Conservation (phyloP, 30 jellyfish, hydroid and myxozoan genomes). For the Hydractinia symbiolongicarpus region DNA sequence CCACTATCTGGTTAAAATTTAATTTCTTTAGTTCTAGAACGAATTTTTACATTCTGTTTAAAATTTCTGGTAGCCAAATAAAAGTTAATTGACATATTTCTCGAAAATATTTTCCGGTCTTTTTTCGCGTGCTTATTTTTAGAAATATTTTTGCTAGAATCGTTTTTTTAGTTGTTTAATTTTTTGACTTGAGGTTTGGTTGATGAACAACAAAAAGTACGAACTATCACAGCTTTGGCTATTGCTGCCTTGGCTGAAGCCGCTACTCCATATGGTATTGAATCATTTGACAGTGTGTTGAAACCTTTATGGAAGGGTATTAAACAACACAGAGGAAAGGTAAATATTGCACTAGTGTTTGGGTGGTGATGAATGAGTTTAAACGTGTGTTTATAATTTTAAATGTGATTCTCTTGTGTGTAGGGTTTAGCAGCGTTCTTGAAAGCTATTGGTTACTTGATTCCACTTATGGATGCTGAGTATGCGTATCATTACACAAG, state of each 20-base stretch:
- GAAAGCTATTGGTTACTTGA: slow-evolving; percentile 99
- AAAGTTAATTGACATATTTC: no score
- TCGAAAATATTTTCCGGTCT: background rate
- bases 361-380: background rate
- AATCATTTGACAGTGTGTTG: slow-evolving; percentile 97
- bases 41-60: no score
- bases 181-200: slow-evolving; percentile 62
- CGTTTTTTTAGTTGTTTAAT: no score
- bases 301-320: slow-evolving; percentile 99
- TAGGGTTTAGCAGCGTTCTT: slow-evolving; percentile 99
- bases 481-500: slow-evolving; percentile 98
- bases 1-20: no score
- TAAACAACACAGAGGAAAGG: slow-evolving; percentile 95
- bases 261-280: slow-evolving; percentile 99
- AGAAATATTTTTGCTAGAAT: background rate
- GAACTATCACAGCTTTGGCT: slow-evolving; percentile 99
- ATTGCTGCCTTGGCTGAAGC: slow-evolving; percentile 99
- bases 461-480: slow-evolving; percentile 99
- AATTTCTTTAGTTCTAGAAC: no score
- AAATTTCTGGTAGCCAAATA: no score
- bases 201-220: slow-evolving; percentile 99
- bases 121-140: background rate
- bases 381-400: background rate
- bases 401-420: background rate
- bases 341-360: background rate